Evolutionary conservation across 2,888 invertebrate species (phyloP).

Genomic region (Harpalus rubripes): DNA sequence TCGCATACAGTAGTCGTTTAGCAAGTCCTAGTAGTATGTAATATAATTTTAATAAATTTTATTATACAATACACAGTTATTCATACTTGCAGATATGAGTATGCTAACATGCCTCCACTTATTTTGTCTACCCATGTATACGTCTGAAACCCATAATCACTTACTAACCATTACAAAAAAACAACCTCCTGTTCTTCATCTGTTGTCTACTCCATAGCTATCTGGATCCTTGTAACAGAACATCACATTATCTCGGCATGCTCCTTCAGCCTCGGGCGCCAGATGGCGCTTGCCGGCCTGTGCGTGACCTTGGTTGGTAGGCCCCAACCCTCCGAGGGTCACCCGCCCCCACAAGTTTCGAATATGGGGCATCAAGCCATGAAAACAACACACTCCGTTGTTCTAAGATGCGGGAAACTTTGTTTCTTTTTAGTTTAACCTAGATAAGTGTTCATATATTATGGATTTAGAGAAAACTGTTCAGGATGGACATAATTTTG

Average conservation of each 20-base stretch:
- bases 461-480: too few species aligned
- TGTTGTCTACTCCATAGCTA: constrained; percentile 19
- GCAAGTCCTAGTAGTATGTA: too few species aligned
- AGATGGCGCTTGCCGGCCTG: constrained; percentile 15
- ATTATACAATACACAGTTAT: too few species aligned
- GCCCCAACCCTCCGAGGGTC: neutral
- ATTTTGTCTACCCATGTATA: too few species aligned
- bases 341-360: constrained; percentile 29
- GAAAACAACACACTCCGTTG: neutral
- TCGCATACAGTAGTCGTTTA: too few species aligned
- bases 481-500: too few species aligned
- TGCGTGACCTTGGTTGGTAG: constrained; percentile 7
- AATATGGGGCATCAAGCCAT: constrained; percentile 6
- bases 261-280: constrained; percentile 12
- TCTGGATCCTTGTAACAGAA: constrained; percentile 29
- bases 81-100: too few species aligned
- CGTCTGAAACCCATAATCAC: too few species aligned
- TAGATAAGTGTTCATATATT: too few species aligned
- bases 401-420: neutral
- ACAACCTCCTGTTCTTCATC: neutral
- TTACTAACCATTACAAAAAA: neutral
- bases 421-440: too few species aligned
- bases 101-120: too few species aligned
- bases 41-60: too few species aligned
- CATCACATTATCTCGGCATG: constrained; percentile 21